A percentile compares a stretch with the other conserved stretches of the same genome.
Evolutionary conservation across 2,888 invertebrate species (phyloP).

Genomic region (Aspidapion aeneum): DNA sequence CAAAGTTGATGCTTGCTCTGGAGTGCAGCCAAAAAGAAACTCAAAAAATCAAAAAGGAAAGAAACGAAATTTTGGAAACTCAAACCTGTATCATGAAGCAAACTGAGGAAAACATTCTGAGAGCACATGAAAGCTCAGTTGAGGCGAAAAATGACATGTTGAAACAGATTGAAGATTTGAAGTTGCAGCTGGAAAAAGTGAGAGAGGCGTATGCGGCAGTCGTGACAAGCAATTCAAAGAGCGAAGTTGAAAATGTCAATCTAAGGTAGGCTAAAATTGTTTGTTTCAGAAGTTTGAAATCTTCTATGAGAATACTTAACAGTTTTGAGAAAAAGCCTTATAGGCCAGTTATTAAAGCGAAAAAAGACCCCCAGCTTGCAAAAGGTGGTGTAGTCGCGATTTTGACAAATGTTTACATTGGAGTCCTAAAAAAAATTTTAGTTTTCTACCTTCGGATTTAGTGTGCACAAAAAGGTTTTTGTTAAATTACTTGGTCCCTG

Average conservation of each 20-base stretch:
- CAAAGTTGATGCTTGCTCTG: slow-evolving; percentile 19
- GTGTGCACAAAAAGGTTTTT: no score
- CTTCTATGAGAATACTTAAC: no score
- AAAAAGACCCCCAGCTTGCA: no score
- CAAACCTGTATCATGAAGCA: slow-evolving; percentile 37
- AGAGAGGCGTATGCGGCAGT: slow-evolving; percentile 40
- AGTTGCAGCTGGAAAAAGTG: slow-evolving; percentile 30
- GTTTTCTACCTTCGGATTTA: no score
- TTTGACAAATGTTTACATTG: no score
- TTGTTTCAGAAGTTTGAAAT: neutral
- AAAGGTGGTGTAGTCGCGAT: no score
- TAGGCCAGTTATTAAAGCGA: no score
- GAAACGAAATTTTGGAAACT: slow-evolving; percentile 34
- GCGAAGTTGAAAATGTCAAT: slow-evolving; percentile 40
- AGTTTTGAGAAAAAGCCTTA: no score
- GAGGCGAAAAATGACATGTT: slow-evolving; percentile 34
- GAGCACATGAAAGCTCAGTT: slow-evolving; percentile 34
- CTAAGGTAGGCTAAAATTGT: slow-evolving; percentile 23
- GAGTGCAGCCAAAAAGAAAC: slow-evolving; percentile 31
- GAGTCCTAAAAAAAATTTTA: no score
- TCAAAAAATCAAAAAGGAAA: slow-evolving; percentile 33
- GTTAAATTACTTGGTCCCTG: no score
- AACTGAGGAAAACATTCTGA: slow-evolving; percentile 33
- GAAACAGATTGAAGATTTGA: slow-evolving; percentile 29
- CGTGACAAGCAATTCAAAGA: slow-evolving; percentile 38